Evolutionary conservation across 2,113 vertebrate species (phyloP), one percentile per base, ranked within the genome.

Genomic region (Quiscalus mexicanus): DNA sequence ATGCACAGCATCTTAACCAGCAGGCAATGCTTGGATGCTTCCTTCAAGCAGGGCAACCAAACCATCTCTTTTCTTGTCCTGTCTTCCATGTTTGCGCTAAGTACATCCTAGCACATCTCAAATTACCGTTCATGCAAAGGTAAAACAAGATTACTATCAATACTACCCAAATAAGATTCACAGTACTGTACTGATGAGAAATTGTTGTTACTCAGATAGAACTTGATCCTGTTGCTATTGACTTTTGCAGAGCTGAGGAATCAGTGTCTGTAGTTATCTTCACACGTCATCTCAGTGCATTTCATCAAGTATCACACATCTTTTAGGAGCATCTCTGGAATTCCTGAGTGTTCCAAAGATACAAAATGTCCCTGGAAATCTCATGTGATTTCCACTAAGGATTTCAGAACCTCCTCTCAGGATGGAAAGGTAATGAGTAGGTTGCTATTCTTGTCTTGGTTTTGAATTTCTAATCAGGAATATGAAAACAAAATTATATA

Each of bases 171-270:
- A 10, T 37, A 65, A 73, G 55, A 25, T 9, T 78, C n/a, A 42
- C 9, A 22, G 9, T 30, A 31, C 10, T 39, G 11, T 23, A 52
- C 42, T 55, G 47, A 47, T 0, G 0, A 69, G 15, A 74, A 88
- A 16, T 27, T 39, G 11, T n/a, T 91, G 69, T n/a, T 60, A 45
- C 15, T 62, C 53, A 78, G n/a, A 25, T 33, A 69, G 41, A 58
- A 21, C 23, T 75, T 49, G 18, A 33, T 82, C 19, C 62, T 65
- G 14, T 31, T 81, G 20, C 23, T 84, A 14, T 6, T 58, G 74
- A 22, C 28, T 19, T 90, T 31, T 25, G 25, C 76, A 71, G 31
- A 81, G 5, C n/a, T 76, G 37, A 67, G 55, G 45, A 92, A 39
- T 6, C 5, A 23, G 15, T 45, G 35, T 10, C 27, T 12, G 0